A percentile compares a stretch with the other conserved stretches of the same genome.
Conservation (phyloP, 35 echinoderm and acorn worm genomes). For the Heliocidaris erythrogramma region DNA sequence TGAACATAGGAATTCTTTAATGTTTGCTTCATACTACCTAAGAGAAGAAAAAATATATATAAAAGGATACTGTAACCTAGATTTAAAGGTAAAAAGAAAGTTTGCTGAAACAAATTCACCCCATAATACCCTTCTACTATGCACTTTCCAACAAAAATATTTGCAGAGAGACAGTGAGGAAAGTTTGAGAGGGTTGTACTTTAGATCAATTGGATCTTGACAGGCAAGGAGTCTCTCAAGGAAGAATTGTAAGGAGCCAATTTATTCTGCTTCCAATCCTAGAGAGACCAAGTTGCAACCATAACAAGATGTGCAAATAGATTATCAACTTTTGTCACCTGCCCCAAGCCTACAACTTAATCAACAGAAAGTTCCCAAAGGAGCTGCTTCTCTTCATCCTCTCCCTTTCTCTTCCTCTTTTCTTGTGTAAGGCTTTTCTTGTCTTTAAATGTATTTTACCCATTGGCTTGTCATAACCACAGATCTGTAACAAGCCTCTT, state of each 20-base stretch:
- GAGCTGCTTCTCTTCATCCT: neutral
- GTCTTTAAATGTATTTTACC: neutral
- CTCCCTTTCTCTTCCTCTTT: neutral
- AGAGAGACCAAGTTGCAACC: neutral
- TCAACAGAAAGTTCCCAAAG: neutral
- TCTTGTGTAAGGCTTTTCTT: neutral
- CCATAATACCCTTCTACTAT: neutral
- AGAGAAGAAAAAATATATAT: no score
- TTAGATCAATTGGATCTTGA: constrained; percentile 12
- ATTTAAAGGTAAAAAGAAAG: no score
- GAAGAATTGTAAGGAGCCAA: neutral
- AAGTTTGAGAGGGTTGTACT: neutral
- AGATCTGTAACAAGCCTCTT: neutral
- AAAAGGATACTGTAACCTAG: no score
- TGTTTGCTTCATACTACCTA: no score
- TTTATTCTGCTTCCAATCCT: neutral
- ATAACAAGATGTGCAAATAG: constrained; percentile 18
- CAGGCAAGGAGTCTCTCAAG: neutral
- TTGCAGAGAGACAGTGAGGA: neutral
- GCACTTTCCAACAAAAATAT: neutral
- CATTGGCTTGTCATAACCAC: neutral
- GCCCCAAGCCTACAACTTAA: neutral
- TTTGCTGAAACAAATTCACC: neutral
- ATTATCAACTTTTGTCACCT: constrained; percentile 12
- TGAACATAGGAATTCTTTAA: no score